A percentile compares a stretch with the other conserved stretches of the same genome.
Conservation (phyloP, 2,888 invertebrate species). For the Stomorhina lunata region DNA sequence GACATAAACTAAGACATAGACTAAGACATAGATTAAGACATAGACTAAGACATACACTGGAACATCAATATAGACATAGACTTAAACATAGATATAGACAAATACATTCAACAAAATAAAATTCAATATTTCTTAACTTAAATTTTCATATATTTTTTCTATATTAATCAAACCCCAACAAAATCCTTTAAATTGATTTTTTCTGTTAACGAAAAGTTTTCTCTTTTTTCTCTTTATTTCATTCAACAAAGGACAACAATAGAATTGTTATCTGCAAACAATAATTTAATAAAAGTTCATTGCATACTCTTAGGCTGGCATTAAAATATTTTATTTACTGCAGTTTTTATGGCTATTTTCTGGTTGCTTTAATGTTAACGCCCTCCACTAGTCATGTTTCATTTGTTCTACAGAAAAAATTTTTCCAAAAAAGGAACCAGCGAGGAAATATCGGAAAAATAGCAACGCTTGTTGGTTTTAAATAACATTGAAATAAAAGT, state of each 20-base stretch:
- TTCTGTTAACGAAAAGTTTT: not conserved
- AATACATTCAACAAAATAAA: too few relatives aligned
- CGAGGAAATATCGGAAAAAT: not conserved
- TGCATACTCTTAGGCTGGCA: conserved; percentile 38
- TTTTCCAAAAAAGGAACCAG: not conserved
- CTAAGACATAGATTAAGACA: too few relatives aligned
- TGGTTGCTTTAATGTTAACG: conserved; percentile 31
- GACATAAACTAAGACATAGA: too few relatives aligned
- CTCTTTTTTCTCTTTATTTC: not conserved
- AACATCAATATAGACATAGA: too few relatives aligned
- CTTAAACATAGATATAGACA: too few relatives aligned
- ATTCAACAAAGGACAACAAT: not conserved
- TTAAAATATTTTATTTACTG: conserved; percentile 23
- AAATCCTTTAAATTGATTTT: too few relatives aligned
- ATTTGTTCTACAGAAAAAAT: conserved; percentile 14
- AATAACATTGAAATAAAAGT: conserved; percentile 55
- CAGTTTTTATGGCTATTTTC: conserved; percentile 27
- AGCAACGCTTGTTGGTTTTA: conserved; percentile 17
- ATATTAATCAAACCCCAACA: too few relatives aligned
- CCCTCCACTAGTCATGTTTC: conserved; percentile 35
- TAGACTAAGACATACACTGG: too few relatives aligned
- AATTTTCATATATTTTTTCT: too few relatives aligned
- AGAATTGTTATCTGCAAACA: conserved; percentile 13
- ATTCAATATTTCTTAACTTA: too few relatives aligned
- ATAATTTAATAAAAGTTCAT: conserved; percentile 50